phyloP scores from a whole-genome alignment of 2,797 vertebrate genomes.

The Strix occidentalis region DNA sequence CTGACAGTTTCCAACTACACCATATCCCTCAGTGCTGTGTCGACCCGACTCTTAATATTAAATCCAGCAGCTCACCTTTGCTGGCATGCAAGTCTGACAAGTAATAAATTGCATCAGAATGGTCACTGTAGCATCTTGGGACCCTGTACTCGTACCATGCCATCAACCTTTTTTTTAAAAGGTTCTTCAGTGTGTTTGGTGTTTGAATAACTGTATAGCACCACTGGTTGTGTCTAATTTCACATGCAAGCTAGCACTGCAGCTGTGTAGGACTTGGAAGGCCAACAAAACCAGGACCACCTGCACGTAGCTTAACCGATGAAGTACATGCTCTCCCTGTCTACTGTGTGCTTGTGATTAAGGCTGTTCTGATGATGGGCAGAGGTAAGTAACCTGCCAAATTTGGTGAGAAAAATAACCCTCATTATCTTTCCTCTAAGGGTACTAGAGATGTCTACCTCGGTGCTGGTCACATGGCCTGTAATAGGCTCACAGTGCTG shows the following conservation, averaged over 20 bases:
- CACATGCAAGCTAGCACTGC: accelerated
- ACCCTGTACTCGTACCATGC: accelerated
- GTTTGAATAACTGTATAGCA: background rate
- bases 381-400: background rate
- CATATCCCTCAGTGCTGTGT: too few relatives aligned
- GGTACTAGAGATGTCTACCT: accelerated
- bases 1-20: too few relatives aligned
- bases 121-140: background rate
- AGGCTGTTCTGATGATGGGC: accelerated
- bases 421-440: background rate
- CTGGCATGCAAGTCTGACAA: too few relatives aligned
- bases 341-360: accelerated
- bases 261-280: accelerated
- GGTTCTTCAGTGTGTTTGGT: background rate
- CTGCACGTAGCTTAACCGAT: too few relatives aligned
- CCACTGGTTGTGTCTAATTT: accelerated
- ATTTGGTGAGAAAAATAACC: background rate
- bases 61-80: too few relatives aligned
- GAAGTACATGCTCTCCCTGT: accelerated
- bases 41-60: too few relatives aligned
- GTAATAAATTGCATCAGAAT: background rate
- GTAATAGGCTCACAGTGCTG: accelerated
- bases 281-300: too few relatives aligned
- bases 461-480: accelerated
- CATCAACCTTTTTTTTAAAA: too few relatives aligned